These are phyloP conservation scores for Agonopterix alstromeriana DNA, from an alignment of 2,888 invertebrate genomes.

Conservation along the genomic window DNA sequence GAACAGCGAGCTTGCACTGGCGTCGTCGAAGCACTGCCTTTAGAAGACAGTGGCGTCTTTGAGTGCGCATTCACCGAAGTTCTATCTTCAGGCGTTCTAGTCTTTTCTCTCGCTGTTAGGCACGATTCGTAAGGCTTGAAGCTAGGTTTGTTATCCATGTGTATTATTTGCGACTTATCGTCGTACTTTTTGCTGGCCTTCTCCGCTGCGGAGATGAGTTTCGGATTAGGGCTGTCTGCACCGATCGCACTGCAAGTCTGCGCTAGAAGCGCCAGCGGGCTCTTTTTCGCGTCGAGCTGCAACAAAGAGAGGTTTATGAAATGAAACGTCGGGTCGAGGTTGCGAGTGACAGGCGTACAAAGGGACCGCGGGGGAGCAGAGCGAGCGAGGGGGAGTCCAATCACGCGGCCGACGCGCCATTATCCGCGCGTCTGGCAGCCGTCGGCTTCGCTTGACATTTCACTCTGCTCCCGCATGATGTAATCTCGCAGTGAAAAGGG, in stretches of 20 bases:
- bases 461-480: constrained; percentile 77
- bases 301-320: constrained; percentile 77
- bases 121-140: constrained; percentile 88
- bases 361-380: constrained; percentile 53
- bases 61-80: constrained; percentile 72
- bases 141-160: constrained; percentile 77
- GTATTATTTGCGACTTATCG: constrained; percentile 78
- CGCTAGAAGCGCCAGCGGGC: constrained; percentile 95
- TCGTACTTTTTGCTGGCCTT: constrained; percentile 81
- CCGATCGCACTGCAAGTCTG: constrained; percentile 99
- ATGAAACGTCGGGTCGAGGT: constrained; percentile 68
- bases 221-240: constrained; percentile 88
- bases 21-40: constrained; percentile 68
- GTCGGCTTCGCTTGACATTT: constrained; percentile 77
- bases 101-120: constrained; percentile 79
- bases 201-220: constrained; percentile 84
- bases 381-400: constrained; percentile 60
- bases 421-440: constrained; percentile 76
- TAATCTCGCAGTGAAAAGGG: constrained; percentile 77
- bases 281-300: constrained; percentile 98
- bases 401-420: constrained; percentile 76
- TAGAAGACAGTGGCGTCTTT: constrained; percentile 76
- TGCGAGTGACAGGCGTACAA: constrained; percentile 70
- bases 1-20: constrained; percentile 79
- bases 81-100: constrained; percentile 81